These are phyloP conservation scores for Selene dorsalis DNA, from an alignment of 2,797 vertebrate species.

Conservation along the genomic window DNA sequence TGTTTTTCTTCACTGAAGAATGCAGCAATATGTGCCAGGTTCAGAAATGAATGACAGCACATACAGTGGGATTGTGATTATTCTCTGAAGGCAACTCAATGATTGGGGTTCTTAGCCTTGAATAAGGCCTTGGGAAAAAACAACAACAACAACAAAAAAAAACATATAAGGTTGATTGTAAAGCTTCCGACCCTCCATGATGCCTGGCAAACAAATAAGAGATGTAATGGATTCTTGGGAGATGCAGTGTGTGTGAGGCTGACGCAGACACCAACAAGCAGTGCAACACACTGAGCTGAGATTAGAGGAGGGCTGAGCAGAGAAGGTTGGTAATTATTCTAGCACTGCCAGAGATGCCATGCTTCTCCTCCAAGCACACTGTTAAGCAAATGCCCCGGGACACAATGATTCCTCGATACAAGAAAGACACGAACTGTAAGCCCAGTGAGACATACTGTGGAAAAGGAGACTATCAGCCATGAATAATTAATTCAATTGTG, in stretches of 20 bases:
- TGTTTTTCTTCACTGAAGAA: conserved; percentile 30
- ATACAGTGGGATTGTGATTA: background rate
- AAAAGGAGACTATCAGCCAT: conserved; percentile 56
- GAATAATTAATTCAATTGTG: conserved; percentile 74
- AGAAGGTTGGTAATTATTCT: conserved; percentile 65
- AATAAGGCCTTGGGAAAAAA: conserved; percentile 5
- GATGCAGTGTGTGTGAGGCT: conserved; percentile 33
- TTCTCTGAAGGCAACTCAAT: conserved; percentile 13
- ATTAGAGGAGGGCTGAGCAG: conserved; percentile 46
- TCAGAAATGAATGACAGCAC: conserved; percentile 22
- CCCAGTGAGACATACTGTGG: conserved; percentile 59
- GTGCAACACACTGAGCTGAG: conserved; percentile 37
- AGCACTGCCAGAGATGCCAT: conserved; percentile 46
- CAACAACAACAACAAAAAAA: no score
- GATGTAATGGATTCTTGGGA: conserved; percentile 43
- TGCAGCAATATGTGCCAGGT: conserved; percentile 37
- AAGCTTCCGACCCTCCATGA: conserved; percentile 21
- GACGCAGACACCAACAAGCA: conserved; percentile 32
- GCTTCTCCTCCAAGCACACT: conserved; percentile 39
- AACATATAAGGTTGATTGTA: conserved; percentile 18
- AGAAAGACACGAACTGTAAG: conserved; percentile 54
- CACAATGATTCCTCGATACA: conserved; percentile 54
- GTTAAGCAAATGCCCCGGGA: conserved; percentile 53
- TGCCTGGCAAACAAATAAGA: conserved; percentile 47
- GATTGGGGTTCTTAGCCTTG: conserved; percentile 8